These are phyloP conservation scores for Anoplius nigerrimus DNA, from an alignment of 2,888 invertebrate genomes.

Conservation along the genomic window DNA sequence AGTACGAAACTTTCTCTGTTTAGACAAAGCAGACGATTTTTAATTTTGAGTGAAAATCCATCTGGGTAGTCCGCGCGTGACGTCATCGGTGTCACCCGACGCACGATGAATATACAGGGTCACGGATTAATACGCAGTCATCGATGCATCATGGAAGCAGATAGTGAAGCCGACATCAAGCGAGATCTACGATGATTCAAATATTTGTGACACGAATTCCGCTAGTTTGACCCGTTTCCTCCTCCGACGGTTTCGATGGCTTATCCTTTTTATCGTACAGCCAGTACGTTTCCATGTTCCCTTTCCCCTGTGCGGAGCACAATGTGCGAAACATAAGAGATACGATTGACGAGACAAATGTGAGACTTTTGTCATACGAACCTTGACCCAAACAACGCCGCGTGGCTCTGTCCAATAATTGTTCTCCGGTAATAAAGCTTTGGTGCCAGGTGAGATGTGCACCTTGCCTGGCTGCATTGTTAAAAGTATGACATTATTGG, in stretches of 20 bases:
- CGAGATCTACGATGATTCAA: not conserved
- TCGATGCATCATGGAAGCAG: too few species aligned
- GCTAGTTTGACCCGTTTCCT: constrained; percentile 18
- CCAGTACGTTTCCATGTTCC: constrained; percentile 92
- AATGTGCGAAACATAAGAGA: constrained; percentile 15
- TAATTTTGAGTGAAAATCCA: constrained; percentile 49
- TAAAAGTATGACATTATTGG: not conserved
- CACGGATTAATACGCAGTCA: too few species aligned
- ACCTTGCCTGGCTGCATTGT: constrained; percentile 81
- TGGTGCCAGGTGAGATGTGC: constrained; percentile 86
- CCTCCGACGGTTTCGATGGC: constrained; percentile 13
- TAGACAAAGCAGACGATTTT: constrained; percentile 23
- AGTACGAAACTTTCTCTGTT: constrained; percentile 49
- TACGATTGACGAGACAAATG: not conserved
- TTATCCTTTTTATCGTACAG: constrained; percentile 78
- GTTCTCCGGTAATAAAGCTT: constrained; percentile 80
- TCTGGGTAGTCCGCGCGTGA: constrained; percentile 7
- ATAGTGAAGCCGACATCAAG: constrained; percentile 1
- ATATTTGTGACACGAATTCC: not conserved
- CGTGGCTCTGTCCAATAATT: constrained; percentile 83
- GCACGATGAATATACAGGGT: too few species aligned
- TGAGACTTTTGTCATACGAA: constrained; percentile 66
- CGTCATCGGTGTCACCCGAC: not conserved
- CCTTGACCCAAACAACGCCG: constrained; percentile 88
- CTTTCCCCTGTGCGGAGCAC: constrained; percentile 83